Evolutionary conservation across 2,797 vertebrate species (phyloP), one percentile per base, ranked within the genome.

Genomic region (Champsocephalus esox): DNA sequence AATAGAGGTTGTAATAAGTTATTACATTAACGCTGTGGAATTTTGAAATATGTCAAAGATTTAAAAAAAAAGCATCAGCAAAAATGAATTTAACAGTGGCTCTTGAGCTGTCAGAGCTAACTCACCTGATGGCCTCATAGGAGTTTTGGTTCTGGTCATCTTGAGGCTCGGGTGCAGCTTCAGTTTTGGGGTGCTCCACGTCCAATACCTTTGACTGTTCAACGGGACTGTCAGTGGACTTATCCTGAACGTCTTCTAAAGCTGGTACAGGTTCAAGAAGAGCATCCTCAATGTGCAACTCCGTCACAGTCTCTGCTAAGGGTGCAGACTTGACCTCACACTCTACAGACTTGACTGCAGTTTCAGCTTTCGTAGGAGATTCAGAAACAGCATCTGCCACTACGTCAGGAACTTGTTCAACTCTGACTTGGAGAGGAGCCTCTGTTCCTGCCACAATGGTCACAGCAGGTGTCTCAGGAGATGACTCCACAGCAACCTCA

Each of bases 131-230:
- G 21, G 55, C 73, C 4, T 75, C 38, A 10, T 61, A 65, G 65
- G 58, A 7, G 44, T 73, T 43, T 54, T 80, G 77, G n/a, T 66
- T 69, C 13, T 2, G 21, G 54, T 45, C 73, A 16, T 75, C 24
- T 14, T 51, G 48, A 41, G 82, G 45, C 74, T 90, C 45, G 64
- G 79, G 58, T 43, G 44, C 73, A 59, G 70, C 5, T 67, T 65
- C 1, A 38, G 60, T 28, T 9, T 19, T 10, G 9, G 73, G 24
- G 28, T 11, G 17, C 12, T 76, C 48, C 44, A 58, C 64, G 55
- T 84, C 75, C 62, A 78, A 61, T 3, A 72, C 78, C 28, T 88
- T 80, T 0, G 71, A 73, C n/a, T 85, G 59, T 75, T 88, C 59
- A 66, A 79, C 58, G 50, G 13, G 9, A 54, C 10, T 34, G 32